phyloP scores from a whole-genome alignment of 2,888 invertebrate genomes.

The Clunio marinus region DNA sequence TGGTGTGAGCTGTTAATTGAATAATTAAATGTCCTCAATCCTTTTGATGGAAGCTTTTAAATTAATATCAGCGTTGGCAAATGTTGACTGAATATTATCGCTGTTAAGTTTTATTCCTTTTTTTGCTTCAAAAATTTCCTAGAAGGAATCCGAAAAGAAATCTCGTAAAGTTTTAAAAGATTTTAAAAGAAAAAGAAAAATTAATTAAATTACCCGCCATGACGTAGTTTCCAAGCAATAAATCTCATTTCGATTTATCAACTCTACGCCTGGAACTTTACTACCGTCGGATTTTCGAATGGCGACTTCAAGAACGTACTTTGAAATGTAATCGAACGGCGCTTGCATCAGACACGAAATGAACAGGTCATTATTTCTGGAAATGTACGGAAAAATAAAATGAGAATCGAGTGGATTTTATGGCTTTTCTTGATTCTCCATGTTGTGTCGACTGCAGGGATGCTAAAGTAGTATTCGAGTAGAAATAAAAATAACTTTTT shows the following conservation, averaged over 20 bases:
- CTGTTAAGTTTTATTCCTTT: slow-evolving; percentile 7
- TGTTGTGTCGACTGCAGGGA: neutral
- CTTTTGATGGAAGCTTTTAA: slow-evolving; percentile 28
- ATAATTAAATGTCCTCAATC: slow-evolving; percentile 33
- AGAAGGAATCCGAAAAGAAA: neutral
- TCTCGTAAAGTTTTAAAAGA: neutral
- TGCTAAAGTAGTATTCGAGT: too few species aligned
- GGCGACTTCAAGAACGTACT: slow-evolving; percentile 47
- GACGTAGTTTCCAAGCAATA: slow-evolving; percentile 34
- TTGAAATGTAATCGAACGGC: slow-evolving; percentile 44
- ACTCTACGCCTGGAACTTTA: slow-evolving; percentile 30
- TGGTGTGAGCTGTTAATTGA: slow-evolving; percentile 15
- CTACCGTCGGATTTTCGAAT: slow-evolving; percentile 43
- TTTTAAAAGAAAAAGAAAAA: slow-evolving; percentile 13
- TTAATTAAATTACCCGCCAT: slow-evolving; percentile 39
- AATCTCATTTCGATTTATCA: slow-evolving; percentile 38
- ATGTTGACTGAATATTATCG: slow-evolving; percentile 31
- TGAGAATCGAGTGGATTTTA: slow-evolving; percentile 25
- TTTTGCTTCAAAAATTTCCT: slow-evolving; percentile 25
- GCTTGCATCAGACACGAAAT: slow-evolving; percentile 44
- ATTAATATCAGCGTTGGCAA: slow-evolving; percentile 24
- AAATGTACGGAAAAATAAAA: neutral
- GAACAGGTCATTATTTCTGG: slow-evolving; percentile 43
- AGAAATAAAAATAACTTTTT: neutral
- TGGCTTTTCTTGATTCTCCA: slow-evolving; percentile 5